Evolutionary conservation across 2,888 invertebrate species (phyloP), one percentile per base, ranked within the genome.

Genomic region (Drosophila demipolita): DNA sequence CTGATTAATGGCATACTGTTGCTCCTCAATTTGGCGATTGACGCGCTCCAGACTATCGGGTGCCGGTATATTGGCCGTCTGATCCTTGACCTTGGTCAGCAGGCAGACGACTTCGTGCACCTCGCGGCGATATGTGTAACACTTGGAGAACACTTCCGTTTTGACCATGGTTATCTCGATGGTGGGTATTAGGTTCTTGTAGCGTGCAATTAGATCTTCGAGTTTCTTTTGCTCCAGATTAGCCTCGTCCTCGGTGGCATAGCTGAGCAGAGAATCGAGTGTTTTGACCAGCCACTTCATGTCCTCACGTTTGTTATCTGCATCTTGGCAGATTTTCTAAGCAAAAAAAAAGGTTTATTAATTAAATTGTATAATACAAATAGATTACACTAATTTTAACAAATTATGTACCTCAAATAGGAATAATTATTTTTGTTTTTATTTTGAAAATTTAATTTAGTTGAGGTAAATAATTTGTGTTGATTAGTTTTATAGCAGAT

Each of bases 231-330:
- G 98, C 92, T 98, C 98, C 33, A 94, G 93, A 75, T 95, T 94
- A 0, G 97, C 96, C 93, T 98, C 97, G 53, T 95, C 94, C 87
- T 98, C 97, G 15, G 97, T 95, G 81, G 97, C 96, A 90, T 97
- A 96, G 67, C 97, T 95, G 26, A 97, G 95, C 70, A 99, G 94
- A 86, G 96, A 96, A 90, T 99, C 98, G 60, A 99, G 93, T 17
- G 97, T 97, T 93, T 98, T 97, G 1, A 98, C 97, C 64, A 99
- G 94, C 97, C 98, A 98, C 91, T 98, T 98, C 96, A 98, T 98
- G 89, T 98, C 98, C 92, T 98, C 98, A 33, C 98, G 95, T 92
- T 97, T 97, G 69, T 95, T 95, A 92, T 98, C 98, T 40, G 98
- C 98, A 94, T 98, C 97, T 73, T 96, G 96, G 92, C 98, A 98